A percentile compares a stretch with the other conserved stretches of the same genome.
These are phyloP conservation scores for Rhinichthys klamathensis DNA, from an alignment of 2,113 vertebrate species.

Conservation along the genomic window DNA sequence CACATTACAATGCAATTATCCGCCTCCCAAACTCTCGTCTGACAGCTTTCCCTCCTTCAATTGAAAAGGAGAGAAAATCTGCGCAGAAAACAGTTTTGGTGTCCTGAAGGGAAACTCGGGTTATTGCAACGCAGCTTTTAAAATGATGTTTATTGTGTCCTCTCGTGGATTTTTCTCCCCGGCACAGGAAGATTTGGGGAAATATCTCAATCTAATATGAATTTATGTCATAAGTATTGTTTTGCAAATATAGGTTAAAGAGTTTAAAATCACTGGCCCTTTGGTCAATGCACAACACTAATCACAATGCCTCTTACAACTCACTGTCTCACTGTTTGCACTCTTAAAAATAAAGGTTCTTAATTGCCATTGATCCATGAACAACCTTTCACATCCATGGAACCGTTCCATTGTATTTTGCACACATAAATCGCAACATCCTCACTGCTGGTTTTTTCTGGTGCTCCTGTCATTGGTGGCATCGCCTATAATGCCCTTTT, in stretches of 20 bases:
- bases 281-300: not conserved
- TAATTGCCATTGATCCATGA: no score
- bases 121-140: not conserved
- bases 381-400: no score
- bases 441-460: not conserved
- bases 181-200: not conserved
- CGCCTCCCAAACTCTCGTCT: not conserved
- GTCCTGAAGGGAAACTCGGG: conserved; percentile 19
- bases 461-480: not conserved
- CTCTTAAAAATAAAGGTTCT: no score
- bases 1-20: not conserved
- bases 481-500: conserved; percentile 1
- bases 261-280: not conserved
- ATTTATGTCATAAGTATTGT: no score
- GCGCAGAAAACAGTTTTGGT: not conserved
- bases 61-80: not conserved
- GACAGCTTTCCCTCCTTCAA: not conserved
- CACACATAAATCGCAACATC: not conserved
- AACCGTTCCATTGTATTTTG: not conserved
- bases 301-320: not conserved
- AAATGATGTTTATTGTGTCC: not conserved
- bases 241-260: no score
- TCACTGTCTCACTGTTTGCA: not conserved
- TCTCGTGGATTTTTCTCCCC: not conserved
- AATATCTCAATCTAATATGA: conserved; percentile 1